A percentile compares a stretch with the other conserved stretches of the same genome.
Evolutionary conservation across 2,888 invertebrate species (phyloP).

Genomic region (Trachelus tabidus): DNA sequence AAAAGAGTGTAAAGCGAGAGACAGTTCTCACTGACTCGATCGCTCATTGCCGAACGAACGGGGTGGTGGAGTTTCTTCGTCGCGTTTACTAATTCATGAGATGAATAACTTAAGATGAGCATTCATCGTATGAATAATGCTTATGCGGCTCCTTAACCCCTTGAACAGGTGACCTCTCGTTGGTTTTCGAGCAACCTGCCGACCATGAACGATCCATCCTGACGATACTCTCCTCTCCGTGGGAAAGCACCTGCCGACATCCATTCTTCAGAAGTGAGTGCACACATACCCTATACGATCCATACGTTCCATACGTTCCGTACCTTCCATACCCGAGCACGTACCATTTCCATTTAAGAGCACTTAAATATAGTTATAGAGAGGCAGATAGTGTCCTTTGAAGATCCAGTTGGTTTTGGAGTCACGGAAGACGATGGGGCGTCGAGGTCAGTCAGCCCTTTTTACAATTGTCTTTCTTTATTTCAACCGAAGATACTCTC

Average conservation of each 20-base stretch:
- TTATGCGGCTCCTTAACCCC: conserved; percentile 43
- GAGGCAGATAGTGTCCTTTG: no score
- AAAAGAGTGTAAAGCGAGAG: no score
- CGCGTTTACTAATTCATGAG: conserved; percentile 55
- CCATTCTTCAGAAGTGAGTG: conserved; percentile 14
- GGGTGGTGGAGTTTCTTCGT: conserved; percentile 24
- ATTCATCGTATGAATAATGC: conserved; percentile 52
- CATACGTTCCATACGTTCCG: no score
- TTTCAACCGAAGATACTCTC: no score
- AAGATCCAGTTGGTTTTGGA: no score
- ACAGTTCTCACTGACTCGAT: no score
- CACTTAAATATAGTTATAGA: not conserved
- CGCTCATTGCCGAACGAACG: not conserved
- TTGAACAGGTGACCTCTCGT: conserved; percentile 42
- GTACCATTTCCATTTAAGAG: conserved; percentile 1
- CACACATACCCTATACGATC: not conserved
- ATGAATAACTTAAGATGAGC: conserved; percentile 51
- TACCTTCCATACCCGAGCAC: no score
- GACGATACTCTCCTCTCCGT: conserved; percentile 27
- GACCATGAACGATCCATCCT: conserved; percentile 19
- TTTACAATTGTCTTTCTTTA: no score
- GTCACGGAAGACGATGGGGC: no score
- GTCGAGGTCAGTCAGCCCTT: no score
- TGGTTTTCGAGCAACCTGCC: conserved; percentile 13
- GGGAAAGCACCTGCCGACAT: conserved; percentile 42